These are phyloP conservation scores for Cephonodes hylas DNA, from an alignment of 2,888 invertebrate species.

Conservation along the genomic window DNA sequence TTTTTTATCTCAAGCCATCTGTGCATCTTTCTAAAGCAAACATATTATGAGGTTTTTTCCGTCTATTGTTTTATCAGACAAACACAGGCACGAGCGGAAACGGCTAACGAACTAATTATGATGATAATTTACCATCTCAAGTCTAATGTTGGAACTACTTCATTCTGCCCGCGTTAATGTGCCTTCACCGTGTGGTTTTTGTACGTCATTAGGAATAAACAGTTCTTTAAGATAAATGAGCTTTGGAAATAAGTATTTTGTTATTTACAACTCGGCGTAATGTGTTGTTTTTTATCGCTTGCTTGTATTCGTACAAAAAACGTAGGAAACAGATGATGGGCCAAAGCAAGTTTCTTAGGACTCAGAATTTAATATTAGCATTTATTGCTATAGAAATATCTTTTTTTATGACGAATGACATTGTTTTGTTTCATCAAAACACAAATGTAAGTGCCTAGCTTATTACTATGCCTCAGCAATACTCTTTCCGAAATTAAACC, in stretches of 20 bases:
- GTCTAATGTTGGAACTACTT: neutral
- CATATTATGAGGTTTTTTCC: neutral
- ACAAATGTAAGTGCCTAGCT: too few relatives aligned
- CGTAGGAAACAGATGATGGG: too few relatives aligned
- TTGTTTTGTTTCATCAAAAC: too few relatives aligned
- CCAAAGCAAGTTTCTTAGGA: too few relatives aligned
- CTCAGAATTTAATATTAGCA: too few relatives aligned
- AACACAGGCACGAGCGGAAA: neutral
- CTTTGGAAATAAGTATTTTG: neutral
- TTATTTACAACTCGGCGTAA: neutral
- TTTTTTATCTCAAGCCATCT: neutral
- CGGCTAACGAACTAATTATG: neutral
- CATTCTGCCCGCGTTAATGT: neutral
- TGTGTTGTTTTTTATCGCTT: too few relatives aligned
- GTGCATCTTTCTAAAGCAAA: neutral
- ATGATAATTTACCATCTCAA: neutral
- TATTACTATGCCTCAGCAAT: too few relatives aligned
- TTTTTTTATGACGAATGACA: too few relatives aligned
- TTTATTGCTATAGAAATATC: too few relatives aligned
- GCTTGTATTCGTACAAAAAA: too few relatives aligned
- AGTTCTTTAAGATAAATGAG: neutral
- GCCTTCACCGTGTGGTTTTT: neutral
- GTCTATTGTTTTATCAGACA: slow-evolving; percentile 1
- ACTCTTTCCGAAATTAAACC: too few relatives aligned
- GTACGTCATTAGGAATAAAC: neutral